Evolutionary conservation across 2,113 vertebrate species (phyloP).

Genomic region (Oreamnos americanus): DNA sequence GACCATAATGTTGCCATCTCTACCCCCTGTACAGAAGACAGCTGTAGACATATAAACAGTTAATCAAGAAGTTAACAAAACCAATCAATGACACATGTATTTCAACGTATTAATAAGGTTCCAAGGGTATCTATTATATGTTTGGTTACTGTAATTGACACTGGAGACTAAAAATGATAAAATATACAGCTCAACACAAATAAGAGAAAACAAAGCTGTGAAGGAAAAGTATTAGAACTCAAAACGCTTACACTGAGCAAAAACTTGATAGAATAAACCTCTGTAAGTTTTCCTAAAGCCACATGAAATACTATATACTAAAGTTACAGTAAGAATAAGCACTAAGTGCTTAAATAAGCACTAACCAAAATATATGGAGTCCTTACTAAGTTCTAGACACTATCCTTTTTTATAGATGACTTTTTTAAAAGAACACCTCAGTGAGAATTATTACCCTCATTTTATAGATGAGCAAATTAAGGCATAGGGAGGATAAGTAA

Average conservation of each 20-base stretch:
- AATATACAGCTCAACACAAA: not conserved
- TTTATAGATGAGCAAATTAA: constrained; percentile 10
- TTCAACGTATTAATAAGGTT: not conserved
- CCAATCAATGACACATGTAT: not conserved
- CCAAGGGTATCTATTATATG: not conserved
- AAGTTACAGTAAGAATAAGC: not conserved
- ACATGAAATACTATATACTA: not conserved
- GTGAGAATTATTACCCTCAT: not conserved
- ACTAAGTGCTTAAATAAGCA: not conserved
- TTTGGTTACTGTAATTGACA: not conserved
- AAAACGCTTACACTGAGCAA: not conserved
- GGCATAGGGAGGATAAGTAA: not conserved
- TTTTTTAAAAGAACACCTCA: not conserved
- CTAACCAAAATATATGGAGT: not conserved
- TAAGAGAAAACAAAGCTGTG: not conserved
- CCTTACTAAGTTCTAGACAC: not conserved
- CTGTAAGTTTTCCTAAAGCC: not conserved
- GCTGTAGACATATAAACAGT: constrained; percentile 78
- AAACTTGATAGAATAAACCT: not conserved
- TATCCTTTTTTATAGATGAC: not conserved
- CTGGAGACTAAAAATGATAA: not conserved
- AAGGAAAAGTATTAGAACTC: not conserved
- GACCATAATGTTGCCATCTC: constrained; percentile 98
- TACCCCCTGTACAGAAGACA: constrained; percentile 95
- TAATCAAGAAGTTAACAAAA: constrained; percentile 41